Evolutionary conservation across 1,140 invertebrate genomes (phyloP), one percentile per base, ranked within the genome.

Genomic region (Tetraneura akinire): DNA sequence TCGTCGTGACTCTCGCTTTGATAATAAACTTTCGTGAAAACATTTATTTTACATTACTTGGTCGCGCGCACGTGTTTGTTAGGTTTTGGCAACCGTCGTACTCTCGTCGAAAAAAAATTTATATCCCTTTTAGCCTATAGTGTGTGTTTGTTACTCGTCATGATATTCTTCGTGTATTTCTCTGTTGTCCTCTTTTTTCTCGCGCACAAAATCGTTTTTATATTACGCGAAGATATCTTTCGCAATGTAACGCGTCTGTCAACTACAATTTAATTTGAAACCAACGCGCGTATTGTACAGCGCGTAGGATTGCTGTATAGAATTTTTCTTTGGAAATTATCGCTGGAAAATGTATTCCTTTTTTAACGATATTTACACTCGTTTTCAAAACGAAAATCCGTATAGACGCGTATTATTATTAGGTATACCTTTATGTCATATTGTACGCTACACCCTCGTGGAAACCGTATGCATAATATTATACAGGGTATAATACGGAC

Each of bases 231-330:
- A n/a, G n/a, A 60, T 60, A 60, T 60, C 23, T 64, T n/a, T 64
- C 60, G 32, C 18, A 29, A 10, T 3, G 37, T 18, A 37, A 37
- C 29, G 32, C 29, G 32, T 14, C 37, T 45, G 64, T 68, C 64
- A 68, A 23, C 37, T 8, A 4, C 6, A 42, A 68, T 68, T 68
- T 68, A 68, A 68, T 45, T 68, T 45, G n/a, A 45, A 64, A 64
- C 18, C 32, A 64, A 64, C 32, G 18, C n/a, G 29, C 29, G 9
- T 14, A 60, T 60, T 26, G 26, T 60, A 60, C 14, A 13, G 14
- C 26, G 57, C 13, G 16, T 26, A 60, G 57, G 26, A 37, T 37
- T 37, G n/a, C n/a, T 60, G 16, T 2, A 29, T 18, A 29, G 62
- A 8, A 37, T 68, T 21, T 68, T 42, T 10, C 10, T 18, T 37